Evolutionary conservation across 2,113 vertebrate genomes (phyloP), one percentile per base, ranked within the genome.

Genomic region (Zosterops japonicus): DNA sequence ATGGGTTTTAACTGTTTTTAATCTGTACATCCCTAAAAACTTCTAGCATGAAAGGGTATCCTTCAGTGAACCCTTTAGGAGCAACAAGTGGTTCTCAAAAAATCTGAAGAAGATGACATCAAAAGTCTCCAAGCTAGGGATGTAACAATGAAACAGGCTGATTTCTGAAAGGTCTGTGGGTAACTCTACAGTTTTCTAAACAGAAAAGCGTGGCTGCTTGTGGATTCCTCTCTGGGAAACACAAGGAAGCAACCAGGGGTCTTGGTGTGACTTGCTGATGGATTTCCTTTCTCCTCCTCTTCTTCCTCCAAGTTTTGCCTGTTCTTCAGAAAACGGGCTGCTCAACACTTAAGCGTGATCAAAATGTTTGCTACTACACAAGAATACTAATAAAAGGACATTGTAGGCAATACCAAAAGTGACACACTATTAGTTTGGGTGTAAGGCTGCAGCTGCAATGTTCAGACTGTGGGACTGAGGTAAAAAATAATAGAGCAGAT

Each of bases 401-500:
- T 24, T 20, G 53, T 12, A 64, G 83, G 46, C 44, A 72, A 64
- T 21, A 57, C 20, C 42, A 44, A 55, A 87, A 71, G 36, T 64
- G 87, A 36, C 36, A 65, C 0, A 0, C 23, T 55, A 2, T 49
- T 75, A 57, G 33, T 78, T 68, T 76, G 36, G 42, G 59, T 57
- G 42, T 69, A 39, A 86, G 53, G 78, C 88, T 88, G 84, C 93
- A 96, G 90, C 90, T 93, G 94, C 71, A 70, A 61, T 24, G 49
- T 50, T 95, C 79, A 74, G 59, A 14, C 57, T 63, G 35, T 67
- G 77, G 76, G 91, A 70, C 65, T 56, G 64, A 92, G 89, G 83
- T 92, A 70, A 87, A 83, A 95, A 75, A 92, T 39, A 92, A 92
- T 57, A 93, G 83, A 94, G 83, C 94, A 95, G 93, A 91, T 90